phyloP scores from a whole-genome alignment of 2,797 vertebrate species.

The Acanthurus lineatus region DNA sequence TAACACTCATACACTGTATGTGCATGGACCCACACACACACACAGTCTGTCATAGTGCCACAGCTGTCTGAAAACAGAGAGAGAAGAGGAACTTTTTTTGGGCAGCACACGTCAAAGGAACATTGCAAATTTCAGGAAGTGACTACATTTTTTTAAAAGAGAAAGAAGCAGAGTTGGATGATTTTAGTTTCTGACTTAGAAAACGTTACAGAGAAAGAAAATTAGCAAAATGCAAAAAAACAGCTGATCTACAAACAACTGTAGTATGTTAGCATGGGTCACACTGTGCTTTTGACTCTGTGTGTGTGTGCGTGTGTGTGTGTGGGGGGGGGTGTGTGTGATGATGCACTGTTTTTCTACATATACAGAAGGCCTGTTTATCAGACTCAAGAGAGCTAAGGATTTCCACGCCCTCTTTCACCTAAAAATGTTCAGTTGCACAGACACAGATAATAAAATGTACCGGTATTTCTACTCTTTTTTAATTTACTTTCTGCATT shows the following conservation, averaged over 20 bases:
- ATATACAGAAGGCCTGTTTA: neutral
- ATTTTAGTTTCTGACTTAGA: neutral
- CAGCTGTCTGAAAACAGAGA: conserved; percentile 44
- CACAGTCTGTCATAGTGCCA: conserved; percentile 43
- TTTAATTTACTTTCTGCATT: no score
- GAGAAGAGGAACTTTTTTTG: conserved; percentile 28
- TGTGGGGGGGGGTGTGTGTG: neutral
- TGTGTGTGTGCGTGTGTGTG: neutral
- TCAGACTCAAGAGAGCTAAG: conserved; percentile 4
- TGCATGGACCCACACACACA: conserved; percentile 28
- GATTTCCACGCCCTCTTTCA: neutral
- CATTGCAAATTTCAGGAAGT: conserved; percentile 34
- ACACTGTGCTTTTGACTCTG: neutral
- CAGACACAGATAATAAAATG: neutral
- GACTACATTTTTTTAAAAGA: neutral
- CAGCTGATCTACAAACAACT: conserved; percentile 1
- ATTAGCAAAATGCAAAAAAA: conserved; percentile 28
- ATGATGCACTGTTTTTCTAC: conserved; percentile 17
- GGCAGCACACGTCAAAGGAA: conserved; percentile 52
- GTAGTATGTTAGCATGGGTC: neutral
- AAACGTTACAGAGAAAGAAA: conserved; percentile 30
- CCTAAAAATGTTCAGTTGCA: neutral
- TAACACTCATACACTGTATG: conserved; percentile 36
- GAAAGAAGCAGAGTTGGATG: conserved; percentile 34
- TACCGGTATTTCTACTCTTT: no score